phyloP scores from a whole-genome alignment of 2,888 invertebrate genomes.

The Ommatoiulus sabulosus region DNA sequence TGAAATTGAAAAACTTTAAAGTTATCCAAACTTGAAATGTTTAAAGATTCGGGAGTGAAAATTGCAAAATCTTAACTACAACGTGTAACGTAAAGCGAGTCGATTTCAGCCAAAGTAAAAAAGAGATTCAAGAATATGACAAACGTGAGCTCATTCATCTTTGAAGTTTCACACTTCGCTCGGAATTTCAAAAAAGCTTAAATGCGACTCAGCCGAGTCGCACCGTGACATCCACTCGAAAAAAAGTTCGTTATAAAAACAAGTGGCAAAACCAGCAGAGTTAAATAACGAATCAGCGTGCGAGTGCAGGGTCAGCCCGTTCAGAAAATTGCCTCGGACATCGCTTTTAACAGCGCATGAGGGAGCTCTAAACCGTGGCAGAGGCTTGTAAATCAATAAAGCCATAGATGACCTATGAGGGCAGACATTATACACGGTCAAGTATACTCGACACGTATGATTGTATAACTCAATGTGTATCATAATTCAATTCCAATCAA shows the following conservation, averaged over 20 bases:
- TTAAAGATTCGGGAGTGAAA: no score
- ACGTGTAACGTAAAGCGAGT: no score
- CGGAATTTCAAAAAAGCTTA: no score
- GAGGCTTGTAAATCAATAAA: slow-evolving; percentile 2
- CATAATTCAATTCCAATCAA: background rate
- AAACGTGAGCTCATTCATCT: no score
- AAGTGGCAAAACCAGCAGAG: background rate
- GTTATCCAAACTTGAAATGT: no score
- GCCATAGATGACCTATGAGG: background rate
- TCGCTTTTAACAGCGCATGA: background rate
- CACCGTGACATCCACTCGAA: background rate
- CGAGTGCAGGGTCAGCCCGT: background rate
- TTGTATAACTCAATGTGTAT: background rate
- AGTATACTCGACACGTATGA: background rate
- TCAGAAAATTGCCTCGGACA: background rate
- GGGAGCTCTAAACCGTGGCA: background rate
- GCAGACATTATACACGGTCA: background rate
- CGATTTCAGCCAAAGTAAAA: no score
- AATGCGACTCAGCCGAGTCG: no score
- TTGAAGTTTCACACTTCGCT: no score
- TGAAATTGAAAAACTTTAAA: no score
- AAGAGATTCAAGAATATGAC: no score
- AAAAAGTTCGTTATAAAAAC: background rate
- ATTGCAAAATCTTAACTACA: no score
- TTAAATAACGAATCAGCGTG: background rate